Percentiles rank a stretch among this genome's conserved stretches.
phyloP scores from a whole-genome alignment of 2,797 vertebrate species.

The Botia kubotai region DNA sequence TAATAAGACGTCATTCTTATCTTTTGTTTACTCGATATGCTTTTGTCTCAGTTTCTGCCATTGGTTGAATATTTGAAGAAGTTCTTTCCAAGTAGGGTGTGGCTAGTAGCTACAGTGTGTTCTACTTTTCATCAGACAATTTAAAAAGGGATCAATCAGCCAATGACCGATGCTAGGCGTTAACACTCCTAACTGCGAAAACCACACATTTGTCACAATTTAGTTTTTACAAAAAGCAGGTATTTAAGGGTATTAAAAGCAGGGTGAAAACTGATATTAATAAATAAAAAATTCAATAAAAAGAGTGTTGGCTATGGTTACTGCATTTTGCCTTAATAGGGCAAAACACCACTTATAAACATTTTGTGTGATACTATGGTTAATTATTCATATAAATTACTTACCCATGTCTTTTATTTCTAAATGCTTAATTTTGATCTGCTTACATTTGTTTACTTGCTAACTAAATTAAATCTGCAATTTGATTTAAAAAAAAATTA shows the following conservation, averaged over 20 bases:
- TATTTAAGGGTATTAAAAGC: too few species aligned
- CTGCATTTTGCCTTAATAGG: neutral
- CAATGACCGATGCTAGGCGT: too few species aligned
- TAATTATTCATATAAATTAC: neutral
- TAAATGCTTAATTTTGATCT: too few species aligned
- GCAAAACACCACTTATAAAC: neutral
- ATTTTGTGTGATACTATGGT: neutral
- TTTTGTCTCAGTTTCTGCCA: conserved; percentile 62
- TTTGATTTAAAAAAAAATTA: too few species aligned
- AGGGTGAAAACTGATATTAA: neutral
- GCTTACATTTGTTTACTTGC: too few species aligned
- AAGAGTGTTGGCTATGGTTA: neutral
- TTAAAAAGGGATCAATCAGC: too few species aligned
- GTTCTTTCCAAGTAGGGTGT: conserved; percentile 23
- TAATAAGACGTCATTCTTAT: conserved; percentile 61
- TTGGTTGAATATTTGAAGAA: conserved; percentile 21
- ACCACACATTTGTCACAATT: too few species aligned
- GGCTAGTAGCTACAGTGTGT: neutral
- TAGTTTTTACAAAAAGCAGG: too few species aligned
- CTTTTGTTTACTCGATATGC: conserved; percentile 69
- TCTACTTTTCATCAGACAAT: too few species aligned
- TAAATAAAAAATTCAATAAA: neutral
- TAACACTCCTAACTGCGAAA: too few species aligned
- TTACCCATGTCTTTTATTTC: too few species aligned
- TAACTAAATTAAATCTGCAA: too few species aligned